These are phyloP conservation scores for Rotaria socialis DNA, from an alignment of 2,888 invertebrate genomes.

Conservation along the genomic window DNA sequence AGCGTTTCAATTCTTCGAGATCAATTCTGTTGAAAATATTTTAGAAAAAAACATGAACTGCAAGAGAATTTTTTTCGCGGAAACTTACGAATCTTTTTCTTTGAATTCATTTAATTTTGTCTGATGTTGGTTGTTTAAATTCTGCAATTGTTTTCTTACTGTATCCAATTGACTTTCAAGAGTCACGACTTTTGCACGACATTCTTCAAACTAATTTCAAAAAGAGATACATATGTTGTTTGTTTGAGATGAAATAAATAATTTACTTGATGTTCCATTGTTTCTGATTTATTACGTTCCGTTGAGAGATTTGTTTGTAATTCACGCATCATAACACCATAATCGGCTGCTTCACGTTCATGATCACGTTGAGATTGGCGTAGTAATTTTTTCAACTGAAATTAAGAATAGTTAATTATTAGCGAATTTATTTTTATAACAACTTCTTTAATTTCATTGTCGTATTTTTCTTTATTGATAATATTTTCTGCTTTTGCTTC, in stretches of 20 bases:
- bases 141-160: not conserved
- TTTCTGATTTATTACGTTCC: constrained; percentile 72
- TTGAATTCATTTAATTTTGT: constrained; percentile 20
- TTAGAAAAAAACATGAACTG: not conserved
- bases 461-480: constrained; percentile 49
- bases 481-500: constrained; percentile 50
- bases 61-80: not conserved
- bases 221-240: too few species aligned
- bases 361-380: constrained; percentile 74
- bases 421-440: not conserved
- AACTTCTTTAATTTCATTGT: constrained; percentile 53
- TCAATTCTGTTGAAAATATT: not conserved
- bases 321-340: constrained; percentile 74
- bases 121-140: not conserved
- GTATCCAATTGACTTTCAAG: not conserved
- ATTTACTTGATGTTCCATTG: constrained; percentile 67
- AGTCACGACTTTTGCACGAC: constrained; percentile 6
- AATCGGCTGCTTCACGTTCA: constrained; percentile 74
- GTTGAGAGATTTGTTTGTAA: constrained; percentile 72
- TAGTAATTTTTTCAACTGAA: constrained; percentile 61
- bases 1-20: not conserved
- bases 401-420: not conserved
- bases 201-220: not conserved
- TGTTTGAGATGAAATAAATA: not conserved
- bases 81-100: constrained; percentile 1